Evolutionary conservation across 2,797 vertebrate genomes (phyloP).

Genomic region (Hippocampus kuda): DNA sequence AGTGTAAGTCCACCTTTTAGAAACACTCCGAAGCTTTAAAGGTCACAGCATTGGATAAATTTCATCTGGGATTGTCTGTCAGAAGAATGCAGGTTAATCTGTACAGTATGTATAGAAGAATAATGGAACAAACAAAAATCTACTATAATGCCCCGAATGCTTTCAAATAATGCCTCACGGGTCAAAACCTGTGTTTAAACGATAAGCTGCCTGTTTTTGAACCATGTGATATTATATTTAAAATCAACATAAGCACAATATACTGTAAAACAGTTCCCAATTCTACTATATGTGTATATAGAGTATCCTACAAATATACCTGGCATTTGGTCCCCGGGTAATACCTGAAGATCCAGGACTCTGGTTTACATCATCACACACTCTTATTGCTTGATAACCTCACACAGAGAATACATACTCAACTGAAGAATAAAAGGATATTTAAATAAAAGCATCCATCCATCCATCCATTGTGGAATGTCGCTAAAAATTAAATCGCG

Average conservation of each 20-base stretch:
- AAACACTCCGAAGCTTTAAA: neutral
- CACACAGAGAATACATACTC: too few species aligned
- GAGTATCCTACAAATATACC: too few species aligned
- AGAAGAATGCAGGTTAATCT: neutral
- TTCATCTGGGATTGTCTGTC: conserved; percentile 5
- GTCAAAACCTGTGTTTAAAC: neutral
- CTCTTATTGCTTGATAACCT: too few species aligned
- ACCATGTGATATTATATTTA: neutral
- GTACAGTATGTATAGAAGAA: neutral
- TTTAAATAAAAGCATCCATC: too few species aligned
- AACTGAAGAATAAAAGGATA: too few species aligned
- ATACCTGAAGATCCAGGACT: too few species aligned
- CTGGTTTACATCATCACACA: too few species aligned
- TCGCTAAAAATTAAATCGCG: too few species aligned
- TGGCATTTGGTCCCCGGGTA: too few species aligned
- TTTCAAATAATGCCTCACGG: neutral
- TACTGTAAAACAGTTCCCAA: too few species aligned
- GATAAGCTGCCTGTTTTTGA: neutral
- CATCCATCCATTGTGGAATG: too few species aligned
- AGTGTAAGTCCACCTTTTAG: neutral
- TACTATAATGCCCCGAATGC: neutral
- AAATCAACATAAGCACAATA: neutral
- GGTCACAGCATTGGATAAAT: neutral
- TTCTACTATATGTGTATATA: too few species aligned
- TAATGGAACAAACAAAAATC: neutral